phyloP scores from a whole-genome alignment of 2,113 vertebrate genomes.

The Arothron firmamentum region DNA sequence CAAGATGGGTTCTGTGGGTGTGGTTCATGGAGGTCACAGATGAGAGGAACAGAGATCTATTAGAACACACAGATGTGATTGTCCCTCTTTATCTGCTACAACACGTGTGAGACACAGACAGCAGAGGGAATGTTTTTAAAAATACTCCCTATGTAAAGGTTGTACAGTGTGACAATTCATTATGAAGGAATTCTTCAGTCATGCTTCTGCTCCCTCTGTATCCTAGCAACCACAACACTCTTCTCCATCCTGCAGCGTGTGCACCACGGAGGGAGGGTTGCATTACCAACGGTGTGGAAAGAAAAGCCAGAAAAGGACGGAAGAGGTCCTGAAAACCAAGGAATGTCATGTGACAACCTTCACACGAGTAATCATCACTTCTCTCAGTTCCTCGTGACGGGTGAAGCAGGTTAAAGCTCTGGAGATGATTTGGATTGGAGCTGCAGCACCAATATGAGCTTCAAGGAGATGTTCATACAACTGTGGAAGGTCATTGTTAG shows the following conservation, averaged over 20 bases:
- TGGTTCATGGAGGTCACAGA: not conserved
- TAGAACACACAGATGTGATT: too few relatives aligned
- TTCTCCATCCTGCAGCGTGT: conserved; percentile 36
- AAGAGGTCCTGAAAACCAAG: conserved; percentile 9
- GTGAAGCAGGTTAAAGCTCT: too few relatives aligned
- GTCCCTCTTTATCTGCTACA: too few relatives aligned
- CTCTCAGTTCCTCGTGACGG: too few relatives aligned
- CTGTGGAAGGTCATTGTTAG: too few relatives aligned
- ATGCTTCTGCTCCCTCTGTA: conserved; percentile 49
- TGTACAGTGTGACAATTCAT: conserved; percentile 36
- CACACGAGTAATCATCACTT: too few relatives aligned
- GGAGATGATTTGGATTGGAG: too few relatives aligned
- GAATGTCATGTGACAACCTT: not conserved
- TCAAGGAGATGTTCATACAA: too few relatives aligned
- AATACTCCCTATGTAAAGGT: conserved; percentile 24
- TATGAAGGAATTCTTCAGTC: conserved; percentile 47
- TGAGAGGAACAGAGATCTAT: too few relatives aligned
- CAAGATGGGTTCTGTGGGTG: conserved; percentile 1
- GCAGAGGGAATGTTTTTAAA: too few relatives aligned
- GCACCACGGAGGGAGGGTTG: conserved; percentile 10
- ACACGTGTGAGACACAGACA: too few relatives aligned
- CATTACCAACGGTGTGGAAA: conserved; percentile 6
- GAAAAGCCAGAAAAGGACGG: conserved; percentile 7
- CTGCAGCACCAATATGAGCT: too few relatives aligned
- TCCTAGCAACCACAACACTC: conserved; percentile 62